A percentile compares a stretch with the other conserved stretches of the same genome.
Conservation (phyloP, 2,797 vertebrate species). For the Pempheris klunzingeri region DNA sequence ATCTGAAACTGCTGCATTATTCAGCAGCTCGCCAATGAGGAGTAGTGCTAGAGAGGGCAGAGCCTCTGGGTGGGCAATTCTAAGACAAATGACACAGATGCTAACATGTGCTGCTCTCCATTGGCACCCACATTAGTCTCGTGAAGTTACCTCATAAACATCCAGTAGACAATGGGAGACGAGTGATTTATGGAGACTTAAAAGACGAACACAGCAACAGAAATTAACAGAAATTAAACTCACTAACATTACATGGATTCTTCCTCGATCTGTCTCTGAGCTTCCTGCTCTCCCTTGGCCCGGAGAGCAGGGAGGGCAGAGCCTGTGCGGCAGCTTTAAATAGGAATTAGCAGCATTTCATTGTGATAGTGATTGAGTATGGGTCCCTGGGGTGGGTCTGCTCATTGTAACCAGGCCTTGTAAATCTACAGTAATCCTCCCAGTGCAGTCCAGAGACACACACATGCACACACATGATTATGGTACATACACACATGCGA, state of each 20-base stretch:
- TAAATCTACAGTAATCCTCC: constrained; percentile 84
- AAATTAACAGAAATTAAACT: constrained; percentile 46
- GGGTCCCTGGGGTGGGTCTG: constrained; percentile 74
- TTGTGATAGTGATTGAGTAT: constrained; percentile 82
- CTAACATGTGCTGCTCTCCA: constrained; percentile 50
- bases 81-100: constrained; percentile 69
- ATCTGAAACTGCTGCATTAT: constrained; percentile 77
- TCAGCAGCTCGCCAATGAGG: constrained; percentile 70
- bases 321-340: constrained; percentile 78
- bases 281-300: constrained; percentile 46
- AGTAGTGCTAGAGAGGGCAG: constrained; percentile 43
- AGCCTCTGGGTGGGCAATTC: constrained; percentile 70
- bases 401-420: constrained; percentile 80
- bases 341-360: constrained; percentile 83
- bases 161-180: constrained; percentile 25
- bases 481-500: constrained; percentile 31
- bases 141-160: constrained; percentile 55
- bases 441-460: constrained; percentile 63
- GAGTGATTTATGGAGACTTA: constrained; percentile 30
- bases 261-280: constrained; percentile 20
- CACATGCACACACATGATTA: constrained; percentile 43
- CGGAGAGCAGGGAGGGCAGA: constrained; percentile 65
- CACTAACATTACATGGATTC: constrained; percentile 34
- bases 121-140: constrained; percentile 51
- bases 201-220: constrained; percentile 33